Evolutionary conservation across 2,113 vertebrate genomes (phyloP).

Genomic region (Egretta garzetta): DNA sequence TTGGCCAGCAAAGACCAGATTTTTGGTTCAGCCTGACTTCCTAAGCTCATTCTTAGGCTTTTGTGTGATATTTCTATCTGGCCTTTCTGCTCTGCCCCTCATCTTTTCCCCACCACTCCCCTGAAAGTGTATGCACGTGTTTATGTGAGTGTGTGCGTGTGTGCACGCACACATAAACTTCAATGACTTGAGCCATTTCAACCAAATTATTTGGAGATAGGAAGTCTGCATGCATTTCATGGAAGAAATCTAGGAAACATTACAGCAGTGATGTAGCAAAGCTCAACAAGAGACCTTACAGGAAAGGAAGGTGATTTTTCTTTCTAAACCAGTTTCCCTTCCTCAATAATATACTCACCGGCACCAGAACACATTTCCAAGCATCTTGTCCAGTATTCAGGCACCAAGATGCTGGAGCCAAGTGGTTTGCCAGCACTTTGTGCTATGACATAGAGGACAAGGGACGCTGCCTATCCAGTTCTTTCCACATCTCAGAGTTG

Average conservation of each 20-base stretch:
- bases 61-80: not conserved
- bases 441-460: not conserved
- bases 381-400: not conserved
- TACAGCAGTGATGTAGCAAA: not conserved
- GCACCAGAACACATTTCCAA: not conserved
- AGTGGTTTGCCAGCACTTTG: not conserved
- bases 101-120: not conserved
- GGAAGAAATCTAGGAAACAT: not conserved
- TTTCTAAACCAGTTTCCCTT: not conserved
- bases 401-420: not conserved
- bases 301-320: not conserved
- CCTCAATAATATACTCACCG: not conserved
- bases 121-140: not conserved
- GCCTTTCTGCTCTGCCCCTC: not conserved
- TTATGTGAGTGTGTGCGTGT: rapidly evolving
- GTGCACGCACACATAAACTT: not conserved
- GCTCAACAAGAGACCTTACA: not conserved
- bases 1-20: not conserved
- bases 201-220: not conserved
- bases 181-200: not conserved
- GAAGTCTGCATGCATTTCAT: rapidly evolving
- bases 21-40: not conserved
- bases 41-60: not conserved
- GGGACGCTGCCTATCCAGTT: not conserved
- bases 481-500: not conserved